These are phyloP conservation scores for Coleophora deauratella DNA, from an alignment of 2,888 invertebrate genomes.

Conservation along the genomic window DNA sequence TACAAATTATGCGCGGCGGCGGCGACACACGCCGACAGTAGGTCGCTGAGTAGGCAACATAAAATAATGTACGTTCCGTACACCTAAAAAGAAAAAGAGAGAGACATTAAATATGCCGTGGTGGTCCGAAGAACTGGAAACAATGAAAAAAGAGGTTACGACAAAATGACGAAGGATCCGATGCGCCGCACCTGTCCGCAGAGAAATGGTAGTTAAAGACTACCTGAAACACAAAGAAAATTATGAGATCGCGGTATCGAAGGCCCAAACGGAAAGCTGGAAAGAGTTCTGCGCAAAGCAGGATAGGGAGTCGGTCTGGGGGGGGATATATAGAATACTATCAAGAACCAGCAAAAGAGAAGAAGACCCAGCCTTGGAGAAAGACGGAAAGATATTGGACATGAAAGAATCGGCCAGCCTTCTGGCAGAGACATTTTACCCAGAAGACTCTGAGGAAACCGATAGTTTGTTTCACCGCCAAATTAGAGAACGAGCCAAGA, in stretches of 20 bases:
- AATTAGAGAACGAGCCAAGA: neutral
- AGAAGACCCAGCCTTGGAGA: neutral
- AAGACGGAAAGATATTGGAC: neutral
- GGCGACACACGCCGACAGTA: no score
- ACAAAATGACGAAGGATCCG: neutral
- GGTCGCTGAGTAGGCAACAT: no score
- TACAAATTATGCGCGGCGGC: no score
- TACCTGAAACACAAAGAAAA: neutral
- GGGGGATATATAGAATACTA: neutral
- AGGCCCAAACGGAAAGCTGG: neutral
- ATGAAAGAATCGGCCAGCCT: neutral
- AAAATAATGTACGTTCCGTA: no score
- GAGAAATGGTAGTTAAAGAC: slow-evolving; percentile 6
- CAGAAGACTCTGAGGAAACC: neutral
- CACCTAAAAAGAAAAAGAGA: neutral
- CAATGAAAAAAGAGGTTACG: neutral
- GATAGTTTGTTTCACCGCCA: neutral
- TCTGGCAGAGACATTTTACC: neutral
- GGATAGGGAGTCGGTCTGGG: neutral
- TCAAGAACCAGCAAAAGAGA: neutral
- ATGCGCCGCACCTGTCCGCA: neutral
- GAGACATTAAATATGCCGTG: neutral
- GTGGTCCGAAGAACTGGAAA: neutral
- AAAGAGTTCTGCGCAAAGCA: neutral
- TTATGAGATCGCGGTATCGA: neutral